Percentiles rank a stretch among this genome's conserved stretches.
Evolutionary conservation across 2,113 vertebrate species (phyloP).

Genomic region (Crotophaga sulcirostris): DNA sequence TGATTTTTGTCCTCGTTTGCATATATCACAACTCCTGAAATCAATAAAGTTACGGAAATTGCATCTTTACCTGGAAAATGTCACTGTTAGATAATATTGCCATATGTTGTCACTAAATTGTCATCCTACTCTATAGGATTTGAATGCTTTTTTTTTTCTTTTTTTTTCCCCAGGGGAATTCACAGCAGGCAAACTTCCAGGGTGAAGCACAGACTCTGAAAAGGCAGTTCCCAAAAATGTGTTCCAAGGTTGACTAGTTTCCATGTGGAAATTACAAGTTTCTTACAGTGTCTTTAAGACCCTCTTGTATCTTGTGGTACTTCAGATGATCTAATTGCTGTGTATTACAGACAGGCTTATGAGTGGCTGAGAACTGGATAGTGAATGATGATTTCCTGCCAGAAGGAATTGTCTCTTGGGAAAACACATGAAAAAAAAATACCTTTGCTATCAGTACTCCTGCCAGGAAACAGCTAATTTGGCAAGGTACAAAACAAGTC

Average conservation of each 20-base stretch:
- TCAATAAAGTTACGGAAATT: not conserved
- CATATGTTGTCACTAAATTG: not conserved
- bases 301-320: not conserved
- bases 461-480: not conserved
- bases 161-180: not conserved
- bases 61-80: constrained; percentile 4
- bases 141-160: not conserved
- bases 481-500: not conserved
- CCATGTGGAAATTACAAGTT: not conserved
- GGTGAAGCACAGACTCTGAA: not conserved
- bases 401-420: not conserved
- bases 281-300: not conserved
- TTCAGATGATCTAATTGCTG: not conserved
- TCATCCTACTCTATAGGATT: not conserved
- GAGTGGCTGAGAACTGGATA: not conserved
- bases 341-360: not conserved
- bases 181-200: not conserved
- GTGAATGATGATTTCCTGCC: not conserved
- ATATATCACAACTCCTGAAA: not conserved
- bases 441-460: not conserved
- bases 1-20: not conserved
- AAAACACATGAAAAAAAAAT: not conserved
- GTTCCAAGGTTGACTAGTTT: not conserved
- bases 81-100: not conserved
- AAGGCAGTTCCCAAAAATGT: constrained; percentile 30